These are phyloP conservation scores for Oreortyx pictus DNA, from an alignment of 2,797 vertebrate species.

Conservation along the genomic window DNA sequence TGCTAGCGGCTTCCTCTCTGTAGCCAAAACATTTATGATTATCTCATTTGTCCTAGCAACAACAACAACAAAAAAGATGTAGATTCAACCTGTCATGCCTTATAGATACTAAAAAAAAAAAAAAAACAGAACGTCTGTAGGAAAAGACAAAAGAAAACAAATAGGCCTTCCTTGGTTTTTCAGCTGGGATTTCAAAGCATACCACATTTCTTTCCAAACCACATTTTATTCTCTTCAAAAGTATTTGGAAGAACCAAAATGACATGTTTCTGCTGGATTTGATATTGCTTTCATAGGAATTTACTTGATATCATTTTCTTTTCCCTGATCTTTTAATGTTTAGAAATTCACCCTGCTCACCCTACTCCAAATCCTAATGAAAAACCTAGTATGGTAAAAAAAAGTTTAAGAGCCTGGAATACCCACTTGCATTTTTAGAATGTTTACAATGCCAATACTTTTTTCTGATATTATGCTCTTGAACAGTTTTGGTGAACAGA, in stretches of 20 bases:
- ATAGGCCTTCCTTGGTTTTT: conserved; percentile 51
- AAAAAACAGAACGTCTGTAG: not conserved
- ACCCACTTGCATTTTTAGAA: conserved; percentile 2
- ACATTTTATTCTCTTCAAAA: conserved; percentile 66
- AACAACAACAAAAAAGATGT: not conserved
- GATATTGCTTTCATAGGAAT: conserved; percentile 55
- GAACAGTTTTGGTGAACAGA: not conserved
- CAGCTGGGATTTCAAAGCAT: conserved; percentile 65
- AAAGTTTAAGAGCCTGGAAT: not conserved
- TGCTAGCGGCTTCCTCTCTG: conserved; percentile 10
- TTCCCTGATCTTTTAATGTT: conserved; percentile 50
- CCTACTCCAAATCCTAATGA: conserved; percentile 45
- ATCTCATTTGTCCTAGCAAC: conserved; percentile 56
- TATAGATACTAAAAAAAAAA: conserved; percentile 29
- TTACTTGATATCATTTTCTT: conserved; percentile 28
- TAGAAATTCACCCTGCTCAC: conserved; percentile 45
- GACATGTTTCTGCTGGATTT: conserved; percentile 69
- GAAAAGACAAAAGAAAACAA: conserved; percentile 61
- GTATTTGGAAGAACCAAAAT: conserved; percentile 58
- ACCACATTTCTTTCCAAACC: conserved; percentile 64
- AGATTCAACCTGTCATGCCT: conserved; percentile 50
- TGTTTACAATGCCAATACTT: not conserved
- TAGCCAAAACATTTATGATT: conserved; percentile 38
- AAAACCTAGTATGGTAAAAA: conserved; percentile 54
- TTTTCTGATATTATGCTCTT: not conserved